These are phyloP conservation scores for Acrocyrtus sp. DNA, from an alignment of 2,888 invertebrate genomes.

Conservation along the genomic window DNA sequence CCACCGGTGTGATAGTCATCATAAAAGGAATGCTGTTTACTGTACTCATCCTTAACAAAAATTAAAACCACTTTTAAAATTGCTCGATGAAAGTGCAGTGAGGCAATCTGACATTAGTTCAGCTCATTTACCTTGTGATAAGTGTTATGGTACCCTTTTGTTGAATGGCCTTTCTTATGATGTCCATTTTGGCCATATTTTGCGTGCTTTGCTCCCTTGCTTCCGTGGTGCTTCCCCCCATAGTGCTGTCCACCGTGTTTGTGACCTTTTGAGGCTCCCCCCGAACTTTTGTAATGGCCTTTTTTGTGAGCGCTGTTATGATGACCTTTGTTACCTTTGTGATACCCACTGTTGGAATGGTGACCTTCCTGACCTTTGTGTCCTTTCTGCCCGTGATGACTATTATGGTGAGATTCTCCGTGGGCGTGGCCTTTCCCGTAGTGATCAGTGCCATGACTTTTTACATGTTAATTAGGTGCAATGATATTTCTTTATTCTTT, in stretches of 20 bases:
- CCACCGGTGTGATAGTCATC: slow-evolving; percentile 61
- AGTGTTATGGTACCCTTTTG: slow-evolving; percentile 61
- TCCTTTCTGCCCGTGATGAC: slow-evolving; percentile 56
- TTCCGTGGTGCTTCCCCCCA: slow-evolving; percentile 57
- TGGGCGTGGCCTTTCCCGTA: slow-evolving; percentile 43
- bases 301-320: slow-evolving; percentile 58
- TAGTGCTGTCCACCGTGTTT: slow-evolving; percentile 61
- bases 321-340: slow-evolving; percentile 56
- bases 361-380: slow-evolving; percentile 35
- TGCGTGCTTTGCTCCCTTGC: slow-evolving; percentile 51
- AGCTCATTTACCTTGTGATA: slow-evolving; percentile 58
- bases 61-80: no score
- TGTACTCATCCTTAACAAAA: slow-evolving; percentile 61
- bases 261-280: slow-evolving; percentile 58
- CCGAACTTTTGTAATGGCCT: slow-evolving; percentile 55
- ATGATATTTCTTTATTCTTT: no score
- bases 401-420: slow-evolving; percentile 28
- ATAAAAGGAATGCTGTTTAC: slow-evolving; percentile 60
- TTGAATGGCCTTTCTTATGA: slow-evolving; percentile 60
- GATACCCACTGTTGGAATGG: slow-evolving; percentile 53
- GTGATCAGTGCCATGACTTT: slow-evolving; percentile 27
- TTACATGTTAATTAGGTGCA: no score
- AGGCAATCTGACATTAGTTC: not conserved
- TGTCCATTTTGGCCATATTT: slow-evolving; percentile 59
- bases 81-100: not conserved